Evolutionary conservation across 2,888 invertebrate species (phyloP).

Genomic region (Leucophenga montana): DNA sequence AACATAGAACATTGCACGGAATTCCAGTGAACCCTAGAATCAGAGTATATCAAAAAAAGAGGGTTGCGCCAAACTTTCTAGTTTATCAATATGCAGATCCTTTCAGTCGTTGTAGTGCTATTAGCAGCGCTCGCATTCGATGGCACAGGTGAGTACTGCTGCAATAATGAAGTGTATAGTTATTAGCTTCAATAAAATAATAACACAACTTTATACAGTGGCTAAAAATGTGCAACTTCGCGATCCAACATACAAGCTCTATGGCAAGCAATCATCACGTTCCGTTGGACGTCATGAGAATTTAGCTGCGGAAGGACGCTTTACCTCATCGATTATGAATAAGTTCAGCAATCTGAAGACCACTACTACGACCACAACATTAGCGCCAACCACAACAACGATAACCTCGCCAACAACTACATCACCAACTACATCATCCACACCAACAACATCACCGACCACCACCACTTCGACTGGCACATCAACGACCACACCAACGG

Average conservation of each 20-base stretch:
- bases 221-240: constrained; percentile 24
- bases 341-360: constrained; percentile 47
- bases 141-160: constrained; percentile 39
- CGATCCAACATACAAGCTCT: constrained; percentile 35
- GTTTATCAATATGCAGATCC: constrained; percentile 31
- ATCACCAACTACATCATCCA: not conserved
- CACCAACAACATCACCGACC: not conserved
- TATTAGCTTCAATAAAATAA: no score
- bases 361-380: constrained; percentile 39
- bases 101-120: constrained; percentile 40
- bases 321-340: constrained; percentile 48
- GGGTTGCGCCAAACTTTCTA: no score
- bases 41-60: no score
- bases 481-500: not conserved
- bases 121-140: constrained; percentile 38
- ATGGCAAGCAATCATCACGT: constrained; percentile 30
- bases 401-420: not conserved
- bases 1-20: not conserved
- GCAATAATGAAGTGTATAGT: not conserved
- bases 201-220: not conserved
- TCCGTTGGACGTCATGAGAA: constrained; percentile 44
- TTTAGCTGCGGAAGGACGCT: constrained; percentile 50
- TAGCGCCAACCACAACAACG: not conserved
- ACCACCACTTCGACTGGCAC: no score
- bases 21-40: no score